Evolutionary conservation across 2,113 vertebrate genomes (phyloP), one percentile per base, ranked within the genome.

Genomic region (Poeciliopsis turrubarensis): DNA sequence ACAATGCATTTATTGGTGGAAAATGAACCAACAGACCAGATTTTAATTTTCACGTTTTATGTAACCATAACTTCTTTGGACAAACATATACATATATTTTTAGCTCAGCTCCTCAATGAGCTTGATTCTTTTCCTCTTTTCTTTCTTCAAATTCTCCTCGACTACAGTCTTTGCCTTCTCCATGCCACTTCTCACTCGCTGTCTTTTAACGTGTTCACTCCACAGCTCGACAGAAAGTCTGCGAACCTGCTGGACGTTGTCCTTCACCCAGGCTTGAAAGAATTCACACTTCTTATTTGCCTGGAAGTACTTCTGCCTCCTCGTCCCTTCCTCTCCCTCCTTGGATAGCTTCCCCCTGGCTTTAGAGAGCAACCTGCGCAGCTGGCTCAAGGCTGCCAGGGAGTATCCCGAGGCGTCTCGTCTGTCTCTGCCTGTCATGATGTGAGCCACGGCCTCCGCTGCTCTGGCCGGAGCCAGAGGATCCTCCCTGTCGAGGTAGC

Each of bases 231-330:
- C 17, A 19, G 95, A 95, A 41, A 96, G 70, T 0, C 41, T 60
- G 0, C 63, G 73, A 63, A 95, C 83, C 4, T 26, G 60, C 0
- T 22, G 63, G 11, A 70, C 73, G 29, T 94, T 94, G 47, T 96
- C 96, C 4, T 92, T 87, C 61, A 92, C 89, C 97, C 96, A 98
- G 12, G 96, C 93, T 78, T 96, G 93, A 29, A 96, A 91, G 73
- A 96, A 97, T 68, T 95, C 90, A 60, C 95, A 96, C 76, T 97
- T 98, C 73, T 97, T 97, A 60, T 86, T 85, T 1, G 95, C 96
- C 4, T 93, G 78, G 64, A 94, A 96, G 82, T 77, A 92, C 70
- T 68, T 86, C 74, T 80, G 86, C 54, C 89, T 94, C 72, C 30
- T 88, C 13, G 51, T 61, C 3, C 75, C 82, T 4, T 88, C 84